Evolutionary conservation across 1,140 invertebrate genomes (phyloP).

Genomic region (Augochlora pura): DNA sequence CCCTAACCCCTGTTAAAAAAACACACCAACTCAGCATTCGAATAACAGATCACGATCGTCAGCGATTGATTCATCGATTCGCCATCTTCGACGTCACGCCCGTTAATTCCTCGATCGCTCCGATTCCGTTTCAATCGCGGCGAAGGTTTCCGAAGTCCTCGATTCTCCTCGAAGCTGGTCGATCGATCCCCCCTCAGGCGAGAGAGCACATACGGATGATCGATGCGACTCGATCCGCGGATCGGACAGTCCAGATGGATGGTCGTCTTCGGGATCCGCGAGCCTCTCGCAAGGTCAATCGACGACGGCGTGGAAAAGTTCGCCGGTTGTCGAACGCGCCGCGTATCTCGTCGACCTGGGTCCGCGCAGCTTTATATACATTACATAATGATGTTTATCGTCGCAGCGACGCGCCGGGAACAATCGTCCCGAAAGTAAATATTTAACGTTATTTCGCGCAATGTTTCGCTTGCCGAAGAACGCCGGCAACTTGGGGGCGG

Average conservation of each 20-base stretch:
- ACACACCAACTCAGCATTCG: too few species aligned
- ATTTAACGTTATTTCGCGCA: constrained; percentile 81
- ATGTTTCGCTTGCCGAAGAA: constrained; percentile 74
- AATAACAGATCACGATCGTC: too few species aligned
- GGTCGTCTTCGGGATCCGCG: background rate
- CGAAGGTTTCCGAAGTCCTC: too few species aligned
- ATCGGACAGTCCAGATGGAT: constrained; percentile 56
- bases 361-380: constrained; percentile 75
- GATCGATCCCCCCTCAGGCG: constrained; percentile 27
- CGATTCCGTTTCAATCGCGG: background rate
- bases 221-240: constrained; percentile 52
- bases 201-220: constrained; percentile 38
- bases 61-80: too few species aligned
- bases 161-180: background rate
- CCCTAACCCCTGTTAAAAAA: too few species aligned
- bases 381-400: constrained; percentile 81
- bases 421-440: constrained; percentile 79
- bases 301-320: constrained; percentile 40
- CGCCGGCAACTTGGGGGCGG: constrained; percentile 10
- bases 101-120: background rate
- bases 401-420: constrained; percentile 74
- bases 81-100: too few species aligned
- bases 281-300: constrained; percentile 46
- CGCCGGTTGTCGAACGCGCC: background rate
- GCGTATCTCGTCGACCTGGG: constrained; percentile 48